Evolutionary conservation across 2,797 vertebrate species (phyloP).

Genomic region (Bradypodion ventrale): DNA sequence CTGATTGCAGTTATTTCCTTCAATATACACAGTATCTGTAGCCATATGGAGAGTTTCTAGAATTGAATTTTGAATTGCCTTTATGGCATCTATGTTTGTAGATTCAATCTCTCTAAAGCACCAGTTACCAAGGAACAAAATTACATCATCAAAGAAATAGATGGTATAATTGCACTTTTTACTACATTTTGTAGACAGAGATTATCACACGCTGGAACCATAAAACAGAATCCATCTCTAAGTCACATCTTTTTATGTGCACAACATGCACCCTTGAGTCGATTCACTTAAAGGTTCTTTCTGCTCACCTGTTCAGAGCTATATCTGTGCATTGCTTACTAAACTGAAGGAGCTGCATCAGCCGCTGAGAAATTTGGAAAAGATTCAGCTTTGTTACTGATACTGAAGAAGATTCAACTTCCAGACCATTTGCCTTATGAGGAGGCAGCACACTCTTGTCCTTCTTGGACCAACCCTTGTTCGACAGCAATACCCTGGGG

Average conservation of each 20-base stretch:
- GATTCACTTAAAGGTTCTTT: background rate
- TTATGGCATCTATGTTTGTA: background rate
- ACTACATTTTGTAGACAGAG: background rate
- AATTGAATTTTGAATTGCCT: background rate
- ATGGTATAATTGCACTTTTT: background rate
- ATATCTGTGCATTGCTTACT: background rate
- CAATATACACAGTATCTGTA: background rate
- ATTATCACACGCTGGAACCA: background rate
- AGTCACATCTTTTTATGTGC: background rate
- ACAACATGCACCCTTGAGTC: background rate
- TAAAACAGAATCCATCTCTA: background rate
- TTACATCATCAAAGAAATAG: background rate
- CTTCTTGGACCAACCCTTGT: too few relatives aligned
- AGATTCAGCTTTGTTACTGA: too few relatives aligned
- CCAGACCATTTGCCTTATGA: too few relatives aligned
- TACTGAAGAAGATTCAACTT: too few relatives aligned
- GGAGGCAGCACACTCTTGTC: too few relatives aligned
- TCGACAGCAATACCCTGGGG: too few relatives aligned
- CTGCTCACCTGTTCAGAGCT: background rate
- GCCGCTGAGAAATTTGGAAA: too few relatives aligned
- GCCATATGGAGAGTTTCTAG: background rate
- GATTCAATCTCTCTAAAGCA: background rate
- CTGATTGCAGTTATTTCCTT: background rate
- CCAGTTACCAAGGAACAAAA: background rate
- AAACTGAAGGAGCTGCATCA: background rate